Evolutionary conservation across 2,113 vertebrate species (phyloP), one percentile per base, ranked within the genome.

Genomic region (Channa maculata): DNA sequence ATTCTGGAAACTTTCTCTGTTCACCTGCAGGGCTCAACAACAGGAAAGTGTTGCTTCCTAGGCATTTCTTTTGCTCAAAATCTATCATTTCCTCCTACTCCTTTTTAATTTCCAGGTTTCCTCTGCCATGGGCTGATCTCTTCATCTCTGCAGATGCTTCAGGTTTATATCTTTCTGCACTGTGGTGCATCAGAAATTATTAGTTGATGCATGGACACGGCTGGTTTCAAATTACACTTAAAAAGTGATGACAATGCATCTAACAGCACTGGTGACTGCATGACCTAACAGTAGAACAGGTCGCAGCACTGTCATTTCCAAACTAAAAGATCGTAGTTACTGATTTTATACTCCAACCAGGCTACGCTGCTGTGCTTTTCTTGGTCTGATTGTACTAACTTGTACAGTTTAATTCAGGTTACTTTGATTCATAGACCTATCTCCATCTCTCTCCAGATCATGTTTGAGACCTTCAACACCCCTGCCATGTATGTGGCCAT

Each of bases 381-480:
- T 55, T 13, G 24, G 34, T 59, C 58, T 50, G 0, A 71, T 0
- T 66, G n/a, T 46, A 75, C 68, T 87, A 80, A 88, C 58, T 8
- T 3, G 1, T n/a, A 1, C 2, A 38, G 36, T 10, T 48, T 14
- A 46, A 44, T 2, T 41, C 2, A 43, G 12, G 11, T 45, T 4
- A 12, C 1, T 6, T 13, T 75, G 9, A 38, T 34, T 65, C 54
- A 33, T 34, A 13, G 5, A 13, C 63, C 2, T 0, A 58, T 0
- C 45, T 6, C 3, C 3, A 38, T 10, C 24, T 9, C 67, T 62
- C 33, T 51, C 33, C 89, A 99, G 97, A 96, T 96, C 88, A 99
- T 99, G 98, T 99, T 99, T 0, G 97, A 99, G 95, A 99, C 98
- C 89, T 99, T 99, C 95, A 99, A 99, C 95, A 98, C 97, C 44